Base-by-base conservation (phyloP, 2,888 invertebrate species). In the Eudasyphora cyanicolor region DNA sequence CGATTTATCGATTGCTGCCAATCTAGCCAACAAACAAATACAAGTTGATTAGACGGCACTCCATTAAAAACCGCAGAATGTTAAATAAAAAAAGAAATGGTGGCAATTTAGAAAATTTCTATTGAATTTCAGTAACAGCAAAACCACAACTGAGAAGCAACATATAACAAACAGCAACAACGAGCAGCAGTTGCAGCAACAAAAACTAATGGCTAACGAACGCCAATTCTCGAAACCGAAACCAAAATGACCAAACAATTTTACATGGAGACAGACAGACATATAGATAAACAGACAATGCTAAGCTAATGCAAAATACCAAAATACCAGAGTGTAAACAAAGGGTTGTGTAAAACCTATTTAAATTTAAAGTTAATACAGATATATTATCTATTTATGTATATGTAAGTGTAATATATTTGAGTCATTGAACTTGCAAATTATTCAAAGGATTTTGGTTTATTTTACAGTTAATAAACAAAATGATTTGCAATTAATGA, bases 61-160 rank as follows among this genome's bases (percentile, higher is more conserved):
- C 35, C 57, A 76, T 81, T 82, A 74, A 67, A 29, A 74, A 74
- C 77, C 81, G 29, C 81, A 77, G 60, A 69, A 54, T 76, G 62
- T 35, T 51, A 75, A 75, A 75, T 62, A 64, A 76, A 57, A 69
- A 64, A 42, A 67, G 21, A 67, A 45, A 24, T 62, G 62, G 76
- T 29, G 77, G 69, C 38, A 57, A 35, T 76, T 45, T 19, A 45
- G 38, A 67, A 67, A 38, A 67, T 42, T 67, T 67, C 67, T 42
- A 67, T 67, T 67, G 67, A 67, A 67, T 67, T 35, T 42, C 67
- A 67, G 24, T 42, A n/a, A n/a, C n/a, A 67, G 10, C 67, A 67
- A 67, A 60, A 60, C 67, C 67, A 42, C 67, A 21, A 60, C 60
- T 29, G 32, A 60, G n/a, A n/a, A 60, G 21, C 60, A 60, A 60